A percentile compares a stretch with the other conserved stretches of the same genome.
These are phyloP conservation scores for Phoxinus dragarum DNA, from an alignment of 2,797 vertebrate genomes.

Conservation along the genomic window DNA sequence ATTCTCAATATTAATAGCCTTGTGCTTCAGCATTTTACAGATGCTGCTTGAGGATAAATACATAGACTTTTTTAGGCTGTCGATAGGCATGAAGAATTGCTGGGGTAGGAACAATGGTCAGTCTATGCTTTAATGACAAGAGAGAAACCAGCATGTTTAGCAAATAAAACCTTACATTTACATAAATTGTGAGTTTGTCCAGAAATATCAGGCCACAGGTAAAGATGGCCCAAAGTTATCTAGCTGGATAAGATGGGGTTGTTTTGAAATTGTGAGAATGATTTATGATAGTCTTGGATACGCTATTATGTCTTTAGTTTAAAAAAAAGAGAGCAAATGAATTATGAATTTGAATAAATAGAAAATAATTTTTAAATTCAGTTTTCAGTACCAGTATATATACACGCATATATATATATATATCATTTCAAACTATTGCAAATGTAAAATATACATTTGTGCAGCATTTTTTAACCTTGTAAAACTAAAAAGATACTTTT, in stretches of 20 bases:
- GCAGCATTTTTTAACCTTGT: background rate
- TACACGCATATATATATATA: no score
- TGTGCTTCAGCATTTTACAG: slow-evolving; percentile 13
- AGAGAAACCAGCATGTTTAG: slow-evolving; percentile 3
- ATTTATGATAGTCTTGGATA: background rate
- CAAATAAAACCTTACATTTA: background rate
- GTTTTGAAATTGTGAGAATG: background rate
- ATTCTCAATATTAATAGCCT: slow-evolving; percentile 44
- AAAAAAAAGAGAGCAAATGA: background rate
- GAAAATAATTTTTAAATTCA: background rate
- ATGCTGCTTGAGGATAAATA: slow-evolving; percentile 38
- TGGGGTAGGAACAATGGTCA: slow-evolving; percentile 2
- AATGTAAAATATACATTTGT: background rate
- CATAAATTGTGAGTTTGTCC: background rate
- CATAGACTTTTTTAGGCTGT: slow-evolving; percentile 20
- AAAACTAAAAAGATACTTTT: background rate
- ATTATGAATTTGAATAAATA: background rate
- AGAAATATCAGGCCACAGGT: background rate
- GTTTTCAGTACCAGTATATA: background rate
- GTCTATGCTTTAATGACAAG: slow-evolving; percentile 2
- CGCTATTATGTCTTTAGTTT: background rate
- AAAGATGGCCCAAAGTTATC: background rate
- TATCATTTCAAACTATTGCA: background rate
- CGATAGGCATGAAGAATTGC: slow-evolving; percentile 13
- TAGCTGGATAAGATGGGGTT: background rate